Percentiles rank a stretch among this genome's conserved stretches.
Evolutionary conservation across 2,888 invertebrate genomes (phyloP).

Genomic region (Sylvicola cinctus): DNA sequence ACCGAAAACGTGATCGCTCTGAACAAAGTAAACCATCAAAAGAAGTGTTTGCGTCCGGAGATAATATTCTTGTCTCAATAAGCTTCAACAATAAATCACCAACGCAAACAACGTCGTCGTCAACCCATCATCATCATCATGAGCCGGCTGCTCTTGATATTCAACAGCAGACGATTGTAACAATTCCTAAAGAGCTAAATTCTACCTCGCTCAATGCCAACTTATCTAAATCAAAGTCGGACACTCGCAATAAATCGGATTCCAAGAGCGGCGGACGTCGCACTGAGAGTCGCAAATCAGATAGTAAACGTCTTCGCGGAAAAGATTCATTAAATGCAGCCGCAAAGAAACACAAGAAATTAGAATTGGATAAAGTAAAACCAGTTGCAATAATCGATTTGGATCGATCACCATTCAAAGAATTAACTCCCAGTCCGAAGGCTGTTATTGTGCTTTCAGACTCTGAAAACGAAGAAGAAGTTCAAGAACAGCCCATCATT

Average conservation of each 20-base stretch:
- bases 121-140: slow-evolving; percentile 10
- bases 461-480: slow-evolving; percentile 36
- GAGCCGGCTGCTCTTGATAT: slow-evolving; percentile 11
- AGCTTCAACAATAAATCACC: slow-evolving; percentile 57
- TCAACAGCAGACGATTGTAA: slow-evolving; percentile 24
- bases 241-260: not conserved
- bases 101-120: slow-evolving; percentile 7
- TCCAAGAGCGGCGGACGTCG: not conserved
- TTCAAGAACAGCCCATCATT: not conserved
- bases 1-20: slow-evolving; percentile 14
- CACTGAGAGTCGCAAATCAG: slow-evolving; percentile 6
- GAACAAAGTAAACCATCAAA: slow-evolving; percentile 38
- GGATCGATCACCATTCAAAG: slow-evolving; percentile 67
- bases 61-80: slow-evolving; percentile 81
- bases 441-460: slow-evolving; percentile 70
- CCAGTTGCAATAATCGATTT: slow-evolving; percentile 73
- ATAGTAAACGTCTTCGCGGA: slow-evolving; percentile 8
- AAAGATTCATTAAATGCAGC: not conserved
- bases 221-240: slow-evolving; percentile 4
- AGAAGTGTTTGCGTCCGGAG: slow-evolving; percentile 81
- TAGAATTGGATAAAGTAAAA: slow-evolving; percentile 20
- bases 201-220: slow-evolving; percentile 11
- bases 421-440: slow-evolving; percentile 57
- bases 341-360: slow-evolving; percentile 30
- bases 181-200: slow-evolving; percentile 21